Base-by-base conservation (phyloP, 2,888 invertebrate genomes). In the Cerceris ruficornis region DNA sequence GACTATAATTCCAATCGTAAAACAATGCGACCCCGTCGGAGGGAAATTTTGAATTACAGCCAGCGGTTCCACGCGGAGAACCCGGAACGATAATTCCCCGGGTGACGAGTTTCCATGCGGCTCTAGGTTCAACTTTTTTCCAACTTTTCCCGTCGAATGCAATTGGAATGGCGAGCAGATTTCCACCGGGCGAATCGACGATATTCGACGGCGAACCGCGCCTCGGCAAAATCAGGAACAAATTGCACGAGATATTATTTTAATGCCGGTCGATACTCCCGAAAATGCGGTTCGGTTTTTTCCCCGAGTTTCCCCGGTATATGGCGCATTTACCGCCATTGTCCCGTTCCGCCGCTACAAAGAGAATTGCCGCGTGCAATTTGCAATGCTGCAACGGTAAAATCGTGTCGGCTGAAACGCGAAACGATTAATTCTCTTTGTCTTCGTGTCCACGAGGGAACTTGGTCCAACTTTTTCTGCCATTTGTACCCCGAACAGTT, bases 11-110 rank as follows among this genome's bases (percentile, higher is more conserved):
- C 54, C 52, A 39, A 59, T 28, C 65, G 14, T 54, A 55, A 68
- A 71, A 62, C 75, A 62, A 42, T 57, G 15, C 49, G 64, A 68
- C 46, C 8, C 49, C 43, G 55, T 58, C 14, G 42, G 14, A 52
- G 42, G 50, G 58, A 69, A 72, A 79, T 69, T 69, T 71, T 59
- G 15, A 54, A 66, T 69, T 49, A 58, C 64, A 13, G n/a, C 13
- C 46, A 42, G 52, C 39, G 42, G 46, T 59, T 49, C 55, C 15
- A 28, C 49, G 11, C 13, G 49, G 57, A 68, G 28, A 79, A 66
- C 65, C 58, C n/a, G 15, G 58, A 43, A 57, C 57, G 59, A 57
- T 70, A 73, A 80, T 80, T 80, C 70, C 57, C 15, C 41, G 17
- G 59, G 70, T 71, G 75, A 75, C 70, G 50, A 57, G 75, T 70